Evolutionary conservation across 2,888 invertebrate genomes (phyloP), one percentile per base, ranked within the genome.

Genomic region (Noctua fimbriata): DNA sequence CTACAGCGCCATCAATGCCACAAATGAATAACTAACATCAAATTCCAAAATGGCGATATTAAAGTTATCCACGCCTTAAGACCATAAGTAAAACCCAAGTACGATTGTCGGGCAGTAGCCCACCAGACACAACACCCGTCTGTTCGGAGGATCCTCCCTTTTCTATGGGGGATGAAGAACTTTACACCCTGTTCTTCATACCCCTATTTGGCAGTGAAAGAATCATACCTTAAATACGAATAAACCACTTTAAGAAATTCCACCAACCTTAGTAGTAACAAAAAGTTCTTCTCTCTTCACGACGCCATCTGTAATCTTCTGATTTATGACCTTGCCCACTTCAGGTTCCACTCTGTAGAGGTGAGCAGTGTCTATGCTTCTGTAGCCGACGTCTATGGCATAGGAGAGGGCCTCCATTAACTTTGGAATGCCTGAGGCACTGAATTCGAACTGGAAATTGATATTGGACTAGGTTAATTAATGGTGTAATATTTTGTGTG

Each of bases 301-400:
- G 0, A 97, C 97, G 0, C 98, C 98, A 76, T 98, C 97, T 0
- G 93, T 91, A 18, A 98, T 96, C 94, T 98, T 98, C 72, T 96
- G 95, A 28, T 97, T 94, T 32, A 98, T 91, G 0, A 97, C 98
- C 41, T 94, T 94, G 0, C 98, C 98, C 0, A 98, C 97, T 92
- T 98, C 98, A 4, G 97, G 97, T 90, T 98, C 98, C 55, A 98
- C 97, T 28, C 97, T 96, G 92, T 98, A 98, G 21, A 97, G 94
- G 85, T 97, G 97, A 18, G 98, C 98, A 80, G 98, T 98, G 91
- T 98, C 98, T 80, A 98, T 97, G 91, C 98, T 98, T 0, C 98
- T 97, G 91, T 98, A 98, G 0, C 98, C 98, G 65, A 97, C 94
- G 87, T 98, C 98, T 76, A 98, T 98, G 7, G 98, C 98, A 89